Evolutionary conservation across 2,888 invertebrate genomes (phyloP), one percentile per base, ranked within the genome.

Genomic region (Anoplius nigerrimus): DNA sequence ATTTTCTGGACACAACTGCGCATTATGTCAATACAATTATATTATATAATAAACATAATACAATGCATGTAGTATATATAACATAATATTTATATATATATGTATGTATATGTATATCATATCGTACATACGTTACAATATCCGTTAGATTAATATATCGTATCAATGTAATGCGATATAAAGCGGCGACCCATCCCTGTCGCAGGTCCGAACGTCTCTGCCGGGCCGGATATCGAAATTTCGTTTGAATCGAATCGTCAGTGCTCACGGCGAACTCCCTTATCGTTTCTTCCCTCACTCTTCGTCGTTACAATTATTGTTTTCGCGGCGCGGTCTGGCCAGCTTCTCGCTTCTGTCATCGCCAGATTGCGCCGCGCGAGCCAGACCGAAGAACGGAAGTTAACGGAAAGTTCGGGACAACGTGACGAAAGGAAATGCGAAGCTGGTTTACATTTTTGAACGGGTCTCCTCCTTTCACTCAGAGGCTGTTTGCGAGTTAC

Each of bases 361-460:
- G n/a, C n/a, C n/a, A n/a, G n/a, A n/a, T n/a, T 65, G 62, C 52
- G 48, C 62, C 56, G 66, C 57, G 66, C 56, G 69, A 66, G 69
- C 69, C 59, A 62, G 70, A 67, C 53, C 70, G 62, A 71, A 71
- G 64, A 71, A 72, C 46, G 64, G 70, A 70, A 67, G 60, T n/a
- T 62, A 74, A 70, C 65, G 67, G 24, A 70, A 72, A 52, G 60
- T 69, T 43, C 34, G 34, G 34, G 34, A 34, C 62, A 46, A 16
- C 60, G 62, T 63, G 51, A 34, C 34, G 11, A 67, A 67, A 57
- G 51, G 45, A 72, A 72, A 65, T 42, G 52, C 72, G 66, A 72
- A 69, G 72, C 72, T n/a, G 66, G 22, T n/a, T n/a, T 63, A 34
- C 34, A 13, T 34, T 6, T 34, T 13, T 13, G 11, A 34, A 34